Evolutionary conservation across 2,888 invertebrate species (phyloP).

Genomic region (Troides oblongomaculatus): DNA sequence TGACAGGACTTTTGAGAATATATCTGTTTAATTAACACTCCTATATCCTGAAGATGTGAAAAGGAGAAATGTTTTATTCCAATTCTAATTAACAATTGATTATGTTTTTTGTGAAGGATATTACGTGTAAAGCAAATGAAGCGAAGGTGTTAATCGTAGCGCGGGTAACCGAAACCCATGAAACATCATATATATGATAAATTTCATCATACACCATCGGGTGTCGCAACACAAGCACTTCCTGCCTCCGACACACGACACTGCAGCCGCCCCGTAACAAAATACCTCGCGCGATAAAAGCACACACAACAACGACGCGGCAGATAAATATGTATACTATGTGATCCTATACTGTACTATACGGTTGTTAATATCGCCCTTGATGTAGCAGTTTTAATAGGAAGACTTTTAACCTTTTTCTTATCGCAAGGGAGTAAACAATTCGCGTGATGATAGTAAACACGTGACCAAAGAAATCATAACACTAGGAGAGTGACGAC

Average conservation of each 20-base stretch:
- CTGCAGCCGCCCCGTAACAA: slow-evolving; percentile 28
- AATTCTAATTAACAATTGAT: neutral
- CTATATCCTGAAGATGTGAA: too few species aligned
- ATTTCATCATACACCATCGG: slow-evolving; percentile 19
- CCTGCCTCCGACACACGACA: slow-evolving; percentile 40
- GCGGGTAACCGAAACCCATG: neutral
- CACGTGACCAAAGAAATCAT: too few species aligned
- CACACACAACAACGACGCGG: slow-evolving; percentile 2
- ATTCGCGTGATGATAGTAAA: too few species aligned
- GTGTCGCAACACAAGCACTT: slow-evolving; percentile 43
- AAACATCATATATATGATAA: slow-evolving; percentile 9
- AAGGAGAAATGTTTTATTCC: too few species aligned
- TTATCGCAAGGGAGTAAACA: too few species aligned
- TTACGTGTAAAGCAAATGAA: neutral
- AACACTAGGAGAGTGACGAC: too few species aligned
- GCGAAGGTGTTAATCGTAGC: neutral
- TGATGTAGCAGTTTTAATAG: slow-evolving; percentile 1
- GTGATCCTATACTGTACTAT: neutral
- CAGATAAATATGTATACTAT: slow-evolving; percentile 6
- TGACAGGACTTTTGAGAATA: too few species aligned
- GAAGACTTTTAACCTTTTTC: too few species aligned
- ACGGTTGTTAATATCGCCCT: slow-evolving; percentile 1
- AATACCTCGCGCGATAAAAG: slow-evolving; percentile 10
- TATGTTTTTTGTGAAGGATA: neutral
- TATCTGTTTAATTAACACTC: too few species aligned